Evolutionary conservation across 2,797 vertebrate genomes (phyloP).

Genomic region (Crocodylus rhombifer): DNA sequence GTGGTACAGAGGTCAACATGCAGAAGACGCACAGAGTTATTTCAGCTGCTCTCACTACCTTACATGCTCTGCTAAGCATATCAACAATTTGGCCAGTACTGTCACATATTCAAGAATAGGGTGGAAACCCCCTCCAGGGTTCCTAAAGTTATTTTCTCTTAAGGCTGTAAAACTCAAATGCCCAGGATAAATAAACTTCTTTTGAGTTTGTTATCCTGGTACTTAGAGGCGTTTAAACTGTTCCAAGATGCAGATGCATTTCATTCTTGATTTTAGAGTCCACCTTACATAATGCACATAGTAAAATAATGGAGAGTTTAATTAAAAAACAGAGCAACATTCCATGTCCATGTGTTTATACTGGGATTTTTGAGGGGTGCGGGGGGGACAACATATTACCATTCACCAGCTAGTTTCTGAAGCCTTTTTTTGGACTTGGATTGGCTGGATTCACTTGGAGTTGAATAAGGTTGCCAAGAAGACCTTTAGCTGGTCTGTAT

Average conservation of each 20-base stretch:
- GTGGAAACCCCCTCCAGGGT: not conserved
- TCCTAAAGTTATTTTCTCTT: slow-evolving; percentile 52
- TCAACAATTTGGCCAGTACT: slow-evolving; percentile 42
- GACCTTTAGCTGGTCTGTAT: slow-evolving; percentile 61
- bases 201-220: slow-evolving; percentile 30
- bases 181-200: slow-evolving; percentile 58
- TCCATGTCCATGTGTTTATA: slow-evolving; percentile 37
- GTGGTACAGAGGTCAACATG: not conserved
- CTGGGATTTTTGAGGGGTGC: not conserved
- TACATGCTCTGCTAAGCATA: slow-evolving; percentile 64
- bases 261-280: not conserved
- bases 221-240: slow-evolving; percentile 14
- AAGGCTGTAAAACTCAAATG: slow-evolving; percentile 52
- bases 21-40: slow-evolving; percentile 44
- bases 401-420: not conserved
- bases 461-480: slow-evolving; percentile 64
- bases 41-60: slow-evolving; percentile 72
- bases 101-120: slow-evolving; percentile 31
- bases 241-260: not conserved
- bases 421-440: slow-evolving; percentile 43
- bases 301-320: slow-evolving; percentile 22
- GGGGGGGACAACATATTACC: slow-evolving; percentile 6
- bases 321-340: slow-evolving; percentile 65
- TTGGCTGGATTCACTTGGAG: slow-evolving; percentile 29
- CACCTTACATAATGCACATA: not conserved